phyloP scores from a whole-genome alignment of 2,113 vertebrate species.

The Paracanthobrama guichenoti region DNA sequence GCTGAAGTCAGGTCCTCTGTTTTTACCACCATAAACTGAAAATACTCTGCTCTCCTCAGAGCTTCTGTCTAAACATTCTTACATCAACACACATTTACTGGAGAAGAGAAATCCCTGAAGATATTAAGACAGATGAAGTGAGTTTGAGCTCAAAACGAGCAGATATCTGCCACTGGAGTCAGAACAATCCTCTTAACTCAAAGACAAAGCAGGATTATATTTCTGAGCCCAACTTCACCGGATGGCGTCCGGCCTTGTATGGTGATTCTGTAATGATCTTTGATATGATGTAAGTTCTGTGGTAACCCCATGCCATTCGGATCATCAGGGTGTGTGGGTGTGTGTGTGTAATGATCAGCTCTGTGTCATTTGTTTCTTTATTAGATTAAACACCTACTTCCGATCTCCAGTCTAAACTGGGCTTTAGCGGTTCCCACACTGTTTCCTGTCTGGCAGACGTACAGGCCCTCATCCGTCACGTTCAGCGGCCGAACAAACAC shows the following conservation, averaged over 20 bases:
- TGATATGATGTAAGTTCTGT: background rate
- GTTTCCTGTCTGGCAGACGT: constrained; percentile 80
- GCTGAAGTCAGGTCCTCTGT: background rate
- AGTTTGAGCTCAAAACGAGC: no score
- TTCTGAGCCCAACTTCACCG: no score
- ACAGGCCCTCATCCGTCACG: constrained; percentile 76
- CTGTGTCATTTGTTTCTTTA: background rate
- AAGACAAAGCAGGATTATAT: no score
- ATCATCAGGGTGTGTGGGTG: background rate
- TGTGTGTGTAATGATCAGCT: background rate
- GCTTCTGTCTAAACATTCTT: no score
- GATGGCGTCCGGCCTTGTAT: no score
- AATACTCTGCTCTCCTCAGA: no score
- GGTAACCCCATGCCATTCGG: background rate
- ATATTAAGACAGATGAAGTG: no score
- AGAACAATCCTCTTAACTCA: no score
- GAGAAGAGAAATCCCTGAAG: no score
- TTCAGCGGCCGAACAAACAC: constrained; percentile 74
- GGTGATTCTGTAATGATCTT: background rate
- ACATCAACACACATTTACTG: no score
- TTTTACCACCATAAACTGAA: background rate
- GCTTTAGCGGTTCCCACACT: constrained; percentile 68
- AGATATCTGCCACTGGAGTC: no score
- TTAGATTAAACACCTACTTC: constrained; percentile 59
- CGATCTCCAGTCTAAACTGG: constrained; percentile 66